Conservation (phyloP, 2,113 vertebrate species). For the Meleagris gallopavo region DNA sequence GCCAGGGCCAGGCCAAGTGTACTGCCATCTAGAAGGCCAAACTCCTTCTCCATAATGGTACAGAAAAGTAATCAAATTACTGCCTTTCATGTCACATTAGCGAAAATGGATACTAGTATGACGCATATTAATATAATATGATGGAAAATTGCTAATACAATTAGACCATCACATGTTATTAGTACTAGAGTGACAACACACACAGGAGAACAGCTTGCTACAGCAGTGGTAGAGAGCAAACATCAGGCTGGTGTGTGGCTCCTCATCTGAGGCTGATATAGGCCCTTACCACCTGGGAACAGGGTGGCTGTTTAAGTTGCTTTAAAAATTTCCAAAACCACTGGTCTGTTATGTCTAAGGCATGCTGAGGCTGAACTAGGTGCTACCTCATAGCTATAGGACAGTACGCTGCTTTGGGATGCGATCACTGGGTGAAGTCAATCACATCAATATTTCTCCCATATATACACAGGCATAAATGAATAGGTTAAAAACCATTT, state of each 20-base stretch:
- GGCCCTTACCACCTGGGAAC: background rate
- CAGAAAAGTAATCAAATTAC: constrained; percentile 82
- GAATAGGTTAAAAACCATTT: background rate
- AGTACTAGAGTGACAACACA: constrained; percentile 74
- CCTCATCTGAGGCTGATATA: background rate
- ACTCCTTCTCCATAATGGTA: constrained; percentile 39
- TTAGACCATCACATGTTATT: constrained; percentile 85
- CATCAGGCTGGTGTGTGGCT: background rate
- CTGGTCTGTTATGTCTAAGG: background rate
- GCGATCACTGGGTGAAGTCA: background rate
- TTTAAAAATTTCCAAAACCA: background rate
- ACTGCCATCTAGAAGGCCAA: constrained; percentile 18
- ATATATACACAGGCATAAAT: background rate
- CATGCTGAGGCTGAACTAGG: background rate
- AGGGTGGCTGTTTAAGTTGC: background rate
- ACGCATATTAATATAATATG: constrained; percentile 84
- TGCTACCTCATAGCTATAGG: background rate
- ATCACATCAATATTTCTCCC: background rate
- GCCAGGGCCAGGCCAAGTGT: background rate
- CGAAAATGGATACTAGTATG: constrained; percentile 80
- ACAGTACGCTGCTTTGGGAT: background rate
- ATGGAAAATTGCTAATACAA: constrained; percentile 85
- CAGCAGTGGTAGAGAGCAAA: background rate
- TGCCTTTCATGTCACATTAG: constrained; percentile 83
- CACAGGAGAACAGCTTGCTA: constrained; percentile 45